Percentiles rank a stretch among this genome's conserved stretches.
phyloP scores from a whole-genome alignment of 2,113 vertebrate genomes.

The Ictidomys tridecemlineatus region DNA sequence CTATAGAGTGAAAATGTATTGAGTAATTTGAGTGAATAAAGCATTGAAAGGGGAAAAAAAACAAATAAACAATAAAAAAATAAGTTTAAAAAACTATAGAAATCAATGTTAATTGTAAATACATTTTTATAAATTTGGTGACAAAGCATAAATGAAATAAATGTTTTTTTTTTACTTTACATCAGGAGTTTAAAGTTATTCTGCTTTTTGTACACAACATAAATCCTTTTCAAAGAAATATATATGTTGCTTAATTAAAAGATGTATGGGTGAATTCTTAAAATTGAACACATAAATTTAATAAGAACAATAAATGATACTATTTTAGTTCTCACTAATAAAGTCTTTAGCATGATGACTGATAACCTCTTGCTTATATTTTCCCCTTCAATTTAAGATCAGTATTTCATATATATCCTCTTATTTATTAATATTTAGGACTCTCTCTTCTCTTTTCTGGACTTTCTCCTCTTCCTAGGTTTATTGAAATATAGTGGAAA shows the following conservation, averaged over 20 bases:
- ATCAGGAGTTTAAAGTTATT: constrained; percentile 22
- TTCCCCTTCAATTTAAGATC: neutral
- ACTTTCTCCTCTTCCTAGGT: neutral
- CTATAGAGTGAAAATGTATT: too few relatives aligned
- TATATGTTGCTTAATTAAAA: neutral
- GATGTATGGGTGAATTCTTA: neutral
- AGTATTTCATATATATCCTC: neutral
- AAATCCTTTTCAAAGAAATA: constrained; percentile 11
- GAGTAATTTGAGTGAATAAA: too few relatives aligned
- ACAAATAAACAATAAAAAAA: too few relatives aligned
- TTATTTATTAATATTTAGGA: neutral
- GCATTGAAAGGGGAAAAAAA: too few relatives aligned
- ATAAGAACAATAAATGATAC: neutral
- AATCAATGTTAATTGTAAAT: neutral
- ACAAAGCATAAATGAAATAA: neutral
- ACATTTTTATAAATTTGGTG: neutral
- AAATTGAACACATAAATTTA: neutral
- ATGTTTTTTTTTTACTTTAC: constrained; percentile 10
- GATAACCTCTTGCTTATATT: neutral
- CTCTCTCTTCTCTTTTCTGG: neutral
- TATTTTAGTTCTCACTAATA: neutral
- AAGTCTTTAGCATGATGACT: neutral
- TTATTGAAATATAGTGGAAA: neutral
- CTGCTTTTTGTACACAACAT: neutral
- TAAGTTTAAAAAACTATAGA: neutral